Percentiles rank a stretch among this genome's conserved stretches.
Evolutionary conservation across 1,140 invertebrate genomes (phyloP).

Genomic region (Oryctes rhinoceros): DNA sequence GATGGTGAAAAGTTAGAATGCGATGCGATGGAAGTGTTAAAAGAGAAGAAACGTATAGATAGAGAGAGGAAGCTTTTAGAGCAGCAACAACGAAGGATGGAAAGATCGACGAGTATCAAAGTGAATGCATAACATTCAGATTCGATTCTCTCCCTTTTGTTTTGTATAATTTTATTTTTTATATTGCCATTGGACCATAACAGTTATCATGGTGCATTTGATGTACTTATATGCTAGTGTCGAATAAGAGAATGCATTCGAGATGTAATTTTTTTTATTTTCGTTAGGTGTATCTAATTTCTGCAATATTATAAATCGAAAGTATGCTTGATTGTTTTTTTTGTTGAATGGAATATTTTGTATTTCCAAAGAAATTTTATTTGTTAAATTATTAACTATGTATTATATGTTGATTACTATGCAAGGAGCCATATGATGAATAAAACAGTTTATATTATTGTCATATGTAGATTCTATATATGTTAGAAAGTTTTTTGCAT

Average conservation of each 20-base stretch:
- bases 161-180: background rate
- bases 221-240: background rate
- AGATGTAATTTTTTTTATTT: background rate
- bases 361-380: no score
- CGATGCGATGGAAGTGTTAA: conserved; percentile 60
- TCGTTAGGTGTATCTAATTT: background rate
- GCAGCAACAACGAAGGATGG: conserved; percentile 63
- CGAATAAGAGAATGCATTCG: background rate
- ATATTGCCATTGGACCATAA: background rate
- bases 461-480: no score
- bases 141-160: background rate
- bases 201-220: background rate
- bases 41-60: conserved; percentile 63
- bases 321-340: no score
- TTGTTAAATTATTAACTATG: no score
- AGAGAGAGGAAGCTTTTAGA: conserved; percentile 62
- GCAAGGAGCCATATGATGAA: no score
- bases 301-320: no score
- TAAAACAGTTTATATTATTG: no score
- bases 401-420: no score
- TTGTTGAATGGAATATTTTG: no score
- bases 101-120: conserved; percentile 58
- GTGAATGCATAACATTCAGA: background rate
- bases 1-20: conserved; percentile 63
- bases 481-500: no score